Percentiles rank a stretch among this genome's conserved stretches.
These are phyloP conservation scores for Cyrtodaria siliqua DNA, from an alignment of 2,888 invertebrate species.

Conservation along the genomic window DNA sequence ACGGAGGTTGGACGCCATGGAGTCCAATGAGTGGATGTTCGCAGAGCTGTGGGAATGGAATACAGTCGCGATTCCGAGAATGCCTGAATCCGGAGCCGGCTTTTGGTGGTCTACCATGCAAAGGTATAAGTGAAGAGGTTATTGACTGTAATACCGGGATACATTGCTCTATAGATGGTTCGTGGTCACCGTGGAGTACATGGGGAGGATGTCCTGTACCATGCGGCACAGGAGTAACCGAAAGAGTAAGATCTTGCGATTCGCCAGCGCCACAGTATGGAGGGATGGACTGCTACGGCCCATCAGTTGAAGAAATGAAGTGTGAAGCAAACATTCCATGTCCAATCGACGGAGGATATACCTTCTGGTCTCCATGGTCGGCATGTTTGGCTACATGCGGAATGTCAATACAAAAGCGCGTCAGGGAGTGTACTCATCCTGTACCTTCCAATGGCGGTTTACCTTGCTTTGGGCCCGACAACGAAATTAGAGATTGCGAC, in stretches of 20 bases:
- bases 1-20: constrained; percentile 59
- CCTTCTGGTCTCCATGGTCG: constrained; percentile 40
- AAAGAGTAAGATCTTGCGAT: constrained; percentile 35
- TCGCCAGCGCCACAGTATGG: constrained; percentile 48
- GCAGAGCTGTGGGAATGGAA: constrained; percentile 42
- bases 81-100: constrained; percentile 49
- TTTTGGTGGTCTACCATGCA: constrained; percentile 36
- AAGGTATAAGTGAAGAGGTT: constrained; percentile 29
- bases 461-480: constrained; percentile 32
- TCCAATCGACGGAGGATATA: constrained; percentile 45
- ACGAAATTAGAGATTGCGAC: constrained; percentile 39
- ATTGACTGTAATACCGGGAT: constrained; percentile 32
- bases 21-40: constrained; percentile 35
- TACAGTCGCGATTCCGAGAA: constrained; percentile 18
- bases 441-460: constrained; percentile 37
- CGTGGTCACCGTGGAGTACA: constrained; percentile 30
- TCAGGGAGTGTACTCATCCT: constrained; percentile 45
- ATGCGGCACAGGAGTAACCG: constrained; percentile 40
- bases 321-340: constrained; percentile 34
- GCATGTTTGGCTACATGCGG: constrained; percentile 46
- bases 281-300: constrained; percentile 42
- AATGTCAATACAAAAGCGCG: constrained; percentile 20
- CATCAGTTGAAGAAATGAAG: constrained; percentile 19
- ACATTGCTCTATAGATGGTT: constrained; percentile 42
- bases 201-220: constrained; percentile 36